A percentile compares a stretch with the other conserved stretches of the same genome.
Conservation (phyloP, 2,888 invertebrate genomes). For the Neoascia interrupta region DNA sequence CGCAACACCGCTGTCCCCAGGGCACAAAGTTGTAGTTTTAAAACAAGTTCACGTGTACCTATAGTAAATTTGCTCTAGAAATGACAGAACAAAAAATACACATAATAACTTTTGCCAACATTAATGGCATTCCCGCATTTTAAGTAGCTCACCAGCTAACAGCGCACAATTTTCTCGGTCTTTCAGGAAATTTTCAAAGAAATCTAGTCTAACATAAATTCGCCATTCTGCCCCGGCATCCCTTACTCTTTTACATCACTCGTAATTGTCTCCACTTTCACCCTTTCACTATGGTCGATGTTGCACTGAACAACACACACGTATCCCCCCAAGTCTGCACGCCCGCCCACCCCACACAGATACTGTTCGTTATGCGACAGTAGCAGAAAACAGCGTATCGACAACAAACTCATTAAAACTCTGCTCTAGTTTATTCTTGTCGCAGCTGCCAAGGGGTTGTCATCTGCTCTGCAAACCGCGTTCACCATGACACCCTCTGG, state of each 20-base stretch:
- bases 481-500: slow-evolving; percentile 20
- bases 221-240: background rate
- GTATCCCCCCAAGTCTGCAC: background rate
- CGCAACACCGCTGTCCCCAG: no score
- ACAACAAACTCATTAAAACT: slow-evolving; percentile 67
- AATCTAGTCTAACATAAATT: slow-evolving; percentile 35
- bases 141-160: slow-evolving; percentile 34
- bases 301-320: slow-evolving; percentile 22
- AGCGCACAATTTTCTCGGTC: background rate
- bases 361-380: slow-evolving; percentile 13
- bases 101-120: no score
- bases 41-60: no score
- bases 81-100: no score
- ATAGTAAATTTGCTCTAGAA: no score
- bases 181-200: slow-evolving; percentile 20
- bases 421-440: slow-evolving; percentile 62
- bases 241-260: slow-evolving; percentile 19
- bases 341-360: background rate
- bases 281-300: slow-evolving; percentile 31
- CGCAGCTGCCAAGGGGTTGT: slow-evolving; percentile 64
- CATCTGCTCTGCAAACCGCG: slow-evolving; percentile 27
- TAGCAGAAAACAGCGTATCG: slow-evolving; percentile 41
- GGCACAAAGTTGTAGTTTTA: no score
- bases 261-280: slow-evolving; percentile 44
- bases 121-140: slow-evolving; percentile 43